Base-by-base conservation (phyloP, 2,888 invertebrate genomes). In the Trissolcus japonicus region DNA sequence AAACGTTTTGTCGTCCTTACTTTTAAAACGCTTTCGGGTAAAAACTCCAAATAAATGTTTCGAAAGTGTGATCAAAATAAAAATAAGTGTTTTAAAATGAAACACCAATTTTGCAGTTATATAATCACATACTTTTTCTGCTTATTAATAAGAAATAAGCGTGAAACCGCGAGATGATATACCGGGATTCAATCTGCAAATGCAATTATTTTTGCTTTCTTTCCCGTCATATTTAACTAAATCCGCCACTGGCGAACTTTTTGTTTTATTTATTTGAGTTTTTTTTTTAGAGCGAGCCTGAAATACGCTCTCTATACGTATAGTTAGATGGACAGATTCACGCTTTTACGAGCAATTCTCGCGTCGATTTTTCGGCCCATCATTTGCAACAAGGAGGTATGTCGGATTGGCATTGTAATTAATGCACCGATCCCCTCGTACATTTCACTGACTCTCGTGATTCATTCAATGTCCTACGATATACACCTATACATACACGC, bases 391-490 rank as follows among this genome's bases (percentile, higher is more conserved):
- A 55, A 40, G 67, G 43, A 71, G 67, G 72, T 55, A 61, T 60
- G 71, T 69, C 76, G 76, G 35, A 72, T 76, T 72, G 76, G 72
- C 71, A 67, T 74, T 67, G 69, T 71, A 71, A 69, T 79, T 79
- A 79, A 79, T 76, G 76, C 76, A 71, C 51, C 63, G 56, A 73
- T 79, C 72, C 56, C 59, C 67, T 76, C 65, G 69, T 79, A 71
- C 74, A 74, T 74, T 76, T 74, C 74, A 59, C 67, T 57, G 63
- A 61, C 73, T 65, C 69, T 68, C 69, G 73, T 79, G 74, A 79
- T 79, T 76, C 76, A 74, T 67, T 76, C 76, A 76, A 62, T 71
- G 71, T 67, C 65, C 46, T 55, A 66, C 51, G 59, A 67, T 67
- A 71, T 72, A 55, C 76, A 19, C 14, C 14, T 46, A 46, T n/a